A percentile compares a stretch with the other conserved stretches of the same genome.
These are phyloP conservation scores for Dryomyza anilis DNA, from an alignment of 2,888 invertebrate species.

Conservation along the genomic window DNA sequence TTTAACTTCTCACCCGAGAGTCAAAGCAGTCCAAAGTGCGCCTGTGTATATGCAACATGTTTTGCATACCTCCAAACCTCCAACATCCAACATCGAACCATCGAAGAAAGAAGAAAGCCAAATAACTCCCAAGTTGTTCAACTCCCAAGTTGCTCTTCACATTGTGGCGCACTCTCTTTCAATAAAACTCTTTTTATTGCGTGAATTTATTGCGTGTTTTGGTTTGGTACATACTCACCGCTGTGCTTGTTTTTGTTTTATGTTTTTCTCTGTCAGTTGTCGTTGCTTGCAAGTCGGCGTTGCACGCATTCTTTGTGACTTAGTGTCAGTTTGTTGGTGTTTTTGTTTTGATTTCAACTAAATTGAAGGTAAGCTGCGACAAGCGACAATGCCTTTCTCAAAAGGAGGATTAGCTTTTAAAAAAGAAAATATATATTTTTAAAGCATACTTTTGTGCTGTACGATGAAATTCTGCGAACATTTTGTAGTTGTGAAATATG, in stretches of 20 bases:
- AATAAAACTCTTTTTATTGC: not conserved
- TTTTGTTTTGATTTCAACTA: not conserved
- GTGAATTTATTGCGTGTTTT: not conserved
- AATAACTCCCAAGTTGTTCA: too few relatives aligned
- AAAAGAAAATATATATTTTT: too few relatives aligned
- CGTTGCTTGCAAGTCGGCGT: constrained; percentile 5
- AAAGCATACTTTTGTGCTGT: not conserved
- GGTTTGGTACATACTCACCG: too few relatives aligned
- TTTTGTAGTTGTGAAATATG: not conserved
- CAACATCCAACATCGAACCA: not conserved
- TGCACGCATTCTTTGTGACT: constrained; percentile 4
- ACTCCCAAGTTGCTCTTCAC: too few relatives aligned
- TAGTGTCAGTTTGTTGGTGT: not conserved
- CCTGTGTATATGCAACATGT: constrained; percentile 28
- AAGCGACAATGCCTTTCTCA: not conserved
- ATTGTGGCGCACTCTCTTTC: too few relatives aligned
- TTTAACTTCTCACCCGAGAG: not conserved
- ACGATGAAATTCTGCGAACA: not conserved
- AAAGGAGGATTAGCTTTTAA: too few relatives aligned
- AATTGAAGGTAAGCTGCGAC: not conserved
- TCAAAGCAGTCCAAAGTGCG: constrained; percentile 9
- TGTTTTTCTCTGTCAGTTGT: constrained; percentile 9
- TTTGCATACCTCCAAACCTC: not conserved
- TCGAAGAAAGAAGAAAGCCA: not conserved
- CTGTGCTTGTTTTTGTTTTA: too few relatives aligned